Evolutionary conservation across 1,140 invertebrate genomes (phyloP).

Genomic region (Oryzaephilus surinamensis): DNA sequence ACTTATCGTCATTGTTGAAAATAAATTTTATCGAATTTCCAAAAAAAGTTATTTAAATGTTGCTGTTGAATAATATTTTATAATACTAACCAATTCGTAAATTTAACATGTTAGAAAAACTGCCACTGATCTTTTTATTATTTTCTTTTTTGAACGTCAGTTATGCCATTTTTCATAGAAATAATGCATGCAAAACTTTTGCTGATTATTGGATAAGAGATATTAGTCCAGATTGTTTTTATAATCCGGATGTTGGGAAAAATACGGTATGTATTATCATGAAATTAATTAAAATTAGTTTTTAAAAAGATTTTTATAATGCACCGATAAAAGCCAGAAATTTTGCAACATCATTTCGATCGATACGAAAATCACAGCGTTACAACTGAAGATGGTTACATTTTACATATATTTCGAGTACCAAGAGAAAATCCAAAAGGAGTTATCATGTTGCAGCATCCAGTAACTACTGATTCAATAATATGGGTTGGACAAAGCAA

Average conservation of each 20-base stretch:
- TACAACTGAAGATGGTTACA: conserved; percentile 5
- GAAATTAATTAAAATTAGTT: too few species aligned
- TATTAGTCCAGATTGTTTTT: conserved; percentile 1
- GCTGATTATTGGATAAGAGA: neutral
- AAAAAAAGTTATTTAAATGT: too few species aligned
- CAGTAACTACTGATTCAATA: conserved; percentile 1
- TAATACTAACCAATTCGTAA: too few species aligned
- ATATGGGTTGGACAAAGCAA: neutral
- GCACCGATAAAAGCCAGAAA: conserved; percentile 1
- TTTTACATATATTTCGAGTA: conserved; percentile 3
- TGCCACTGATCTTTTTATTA: too few species aligned
- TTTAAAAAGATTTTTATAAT: neutral
- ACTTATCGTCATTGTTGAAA: too few species aligned
- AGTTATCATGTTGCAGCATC: conserved; percentile 4
- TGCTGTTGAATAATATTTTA: too few species aligned
- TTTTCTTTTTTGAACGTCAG: too few species aligned
- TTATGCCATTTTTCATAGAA: too few species aligned
- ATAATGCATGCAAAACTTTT: conserved; percentile 7
- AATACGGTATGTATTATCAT: neutral
- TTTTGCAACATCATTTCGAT: conserved; percentile 1
- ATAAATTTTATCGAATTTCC: too few species aligned
- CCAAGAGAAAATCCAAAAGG: conserved; percentile 1
- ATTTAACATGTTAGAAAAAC: too few species aligned
- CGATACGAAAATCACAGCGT: conserved; percentile 4
- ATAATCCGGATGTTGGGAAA: conserved; percentile 2